These are phyloP conservation scores for Ivindomyrus marchei DNA, from an alignment of 2,113 vertebrate genomes.

Conservation along the genomic window DNA sequence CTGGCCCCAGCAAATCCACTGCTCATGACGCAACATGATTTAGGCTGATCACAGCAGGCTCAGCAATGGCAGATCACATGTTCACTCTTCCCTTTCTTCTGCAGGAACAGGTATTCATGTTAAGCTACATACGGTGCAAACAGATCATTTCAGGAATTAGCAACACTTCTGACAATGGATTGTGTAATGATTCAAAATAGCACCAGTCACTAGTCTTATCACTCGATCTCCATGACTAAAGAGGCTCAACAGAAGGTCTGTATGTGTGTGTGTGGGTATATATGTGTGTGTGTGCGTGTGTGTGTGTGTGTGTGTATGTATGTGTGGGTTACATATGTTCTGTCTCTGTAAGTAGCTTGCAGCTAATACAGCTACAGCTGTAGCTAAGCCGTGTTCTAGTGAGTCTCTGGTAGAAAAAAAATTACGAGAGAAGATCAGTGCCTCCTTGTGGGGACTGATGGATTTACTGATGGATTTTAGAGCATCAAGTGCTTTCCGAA, in stretches of 20 bases:
- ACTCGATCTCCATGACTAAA: background rate
- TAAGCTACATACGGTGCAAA: background rate
- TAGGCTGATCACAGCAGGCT: background rate
- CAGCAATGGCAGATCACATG: background rate
- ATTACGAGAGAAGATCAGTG: conserved; percentile 4
- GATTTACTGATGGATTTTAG: background rate
- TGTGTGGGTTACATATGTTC: background rate
- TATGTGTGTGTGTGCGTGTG: too few species aligned
- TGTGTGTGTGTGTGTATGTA: background rate
- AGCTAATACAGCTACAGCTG: background rate
- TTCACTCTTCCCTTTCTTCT: background rate
- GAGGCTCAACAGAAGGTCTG: background rate
- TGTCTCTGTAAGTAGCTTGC: background rate
- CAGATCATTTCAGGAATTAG: background rate
- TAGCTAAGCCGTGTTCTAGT: background rate
- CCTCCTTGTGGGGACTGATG: background rate
- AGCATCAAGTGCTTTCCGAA: background rate
- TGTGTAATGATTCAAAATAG: conserved; percentile 2
- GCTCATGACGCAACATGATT: background rate
- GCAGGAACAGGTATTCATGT: background rate
- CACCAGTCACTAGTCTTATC: background rate
- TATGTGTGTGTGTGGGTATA: background rate
- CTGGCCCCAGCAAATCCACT: background rate
- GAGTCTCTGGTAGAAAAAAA: background rate
- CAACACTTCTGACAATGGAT: background rate